phyloP scores from a whole-genome alignment of 1,140 invertebrate species.

The Drosophila quadrilineata region DNA sequence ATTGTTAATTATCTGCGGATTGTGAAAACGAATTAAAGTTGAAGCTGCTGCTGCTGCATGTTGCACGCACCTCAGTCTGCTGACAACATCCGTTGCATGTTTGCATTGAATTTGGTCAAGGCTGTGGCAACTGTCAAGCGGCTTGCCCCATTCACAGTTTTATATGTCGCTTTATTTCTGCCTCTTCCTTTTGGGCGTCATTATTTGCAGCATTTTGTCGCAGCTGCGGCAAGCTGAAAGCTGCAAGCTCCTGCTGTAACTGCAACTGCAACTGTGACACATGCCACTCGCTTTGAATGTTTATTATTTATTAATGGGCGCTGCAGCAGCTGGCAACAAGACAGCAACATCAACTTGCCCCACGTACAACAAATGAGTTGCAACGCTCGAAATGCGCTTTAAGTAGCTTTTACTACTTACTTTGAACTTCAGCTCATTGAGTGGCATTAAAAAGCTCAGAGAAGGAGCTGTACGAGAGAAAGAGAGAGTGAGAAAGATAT shows the following conservation, averaged over 20 bases:
- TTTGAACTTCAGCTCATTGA: conserved; percentile 4
- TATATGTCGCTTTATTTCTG: neutral
- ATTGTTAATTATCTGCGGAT: conserved; percentile 68
- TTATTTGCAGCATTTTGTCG: conserved; percentile 47
- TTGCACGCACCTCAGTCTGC: conserved; percentile 18
- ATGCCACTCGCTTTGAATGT: conserved; percentile 45
- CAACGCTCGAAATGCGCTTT: conserved; percentile 36
- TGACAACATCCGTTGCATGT: conserved; percentile 1
- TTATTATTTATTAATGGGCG: conserved; percentile 67
- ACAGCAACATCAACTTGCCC: too few relatives aligned
- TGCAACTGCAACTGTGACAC: conserved; percentile 24
- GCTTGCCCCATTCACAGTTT: too few relatives aligned
- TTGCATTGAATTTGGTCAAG: conserved; percentile 65
- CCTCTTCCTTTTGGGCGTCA: conserved; percentile 45
- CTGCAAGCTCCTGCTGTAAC: neutral
- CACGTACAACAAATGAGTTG: too few relatives aligned
- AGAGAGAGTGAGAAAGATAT: too few relatives aligned
- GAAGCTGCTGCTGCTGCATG: too few relatives aligned
- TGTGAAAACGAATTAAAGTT: conserved; percentile 32
- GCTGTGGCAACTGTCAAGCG: conserved; percentile 28
- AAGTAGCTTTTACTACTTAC: conserved; percentile 25
- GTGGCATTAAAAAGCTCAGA: neutral
- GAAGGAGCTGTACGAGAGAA: neutral
- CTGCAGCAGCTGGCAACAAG: too few relatives aligned
- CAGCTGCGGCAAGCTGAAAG: conserved; percentile 30